These are phyloP conservation scores for Elephantulus edwardii DNA, from an alignment of 2,113 vertebrate genomes.

Conservation along the genomic window DNA sequence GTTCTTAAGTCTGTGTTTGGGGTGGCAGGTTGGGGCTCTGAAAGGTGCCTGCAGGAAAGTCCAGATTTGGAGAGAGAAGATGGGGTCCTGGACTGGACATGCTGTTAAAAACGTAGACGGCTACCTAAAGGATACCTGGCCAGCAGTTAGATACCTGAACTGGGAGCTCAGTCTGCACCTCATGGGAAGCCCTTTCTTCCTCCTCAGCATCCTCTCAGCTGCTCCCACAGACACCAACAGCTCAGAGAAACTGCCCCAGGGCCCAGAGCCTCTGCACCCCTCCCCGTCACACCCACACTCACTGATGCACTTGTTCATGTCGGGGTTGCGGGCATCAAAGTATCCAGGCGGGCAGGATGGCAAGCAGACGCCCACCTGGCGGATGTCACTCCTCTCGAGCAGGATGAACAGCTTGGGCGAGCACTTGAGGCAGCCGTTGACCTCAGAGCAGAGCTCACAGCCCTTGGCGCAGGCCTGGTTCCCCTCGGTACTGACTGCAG, in stretches of 20 bases:
- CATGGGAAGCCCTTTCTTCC: not conserved
- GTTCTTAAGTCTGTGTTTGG: not conserved
- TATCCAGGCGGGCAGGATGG: constrained; percentile 96
- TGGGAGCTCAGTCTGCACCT: not conserved
- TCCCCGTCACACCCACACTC: constrained; percentile 83
- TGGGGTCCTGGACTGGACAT: not conserved
- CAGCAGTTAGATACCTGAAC: not conserved
- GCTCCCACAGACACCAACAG: not conserved
- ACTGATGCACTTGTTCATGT: constrained; percentile 99
- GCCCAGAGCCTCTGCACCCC: not conserved
- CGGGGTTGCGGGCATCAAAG: constrained; percentile 95
- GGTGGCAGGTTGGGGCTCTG: not conserved
- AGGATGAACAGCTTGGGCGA: constrained; percentile 97
- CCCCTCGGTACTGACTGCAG: constrained; percentile 92
- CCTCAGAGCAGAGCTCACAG: constrained; percentile 96
- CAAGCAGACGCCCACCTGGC: constrained; percentile 95
- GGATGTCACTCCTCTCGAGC: constrained; percentile 96
- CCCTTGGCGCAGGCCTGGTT: constrained; percentile 94
- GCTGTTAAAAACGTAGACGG: not conserved
- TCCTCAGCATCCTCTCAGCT: not conserved
- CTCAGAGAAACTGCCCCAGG: not conserved
- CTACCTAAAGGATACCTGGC: not conserved
- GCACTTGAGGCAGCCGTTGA: constrained; percentile 97
- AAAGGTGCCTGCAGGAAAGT: not conserved
- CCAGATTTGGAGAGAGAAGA: not conserved